A percentile compares a stretch with the other conserved stretches of the same genome.
Evolutionary conservation across 2,113 vertebrate species (phyloP).

Genomic region (Nycticebus coucang): DNA sequence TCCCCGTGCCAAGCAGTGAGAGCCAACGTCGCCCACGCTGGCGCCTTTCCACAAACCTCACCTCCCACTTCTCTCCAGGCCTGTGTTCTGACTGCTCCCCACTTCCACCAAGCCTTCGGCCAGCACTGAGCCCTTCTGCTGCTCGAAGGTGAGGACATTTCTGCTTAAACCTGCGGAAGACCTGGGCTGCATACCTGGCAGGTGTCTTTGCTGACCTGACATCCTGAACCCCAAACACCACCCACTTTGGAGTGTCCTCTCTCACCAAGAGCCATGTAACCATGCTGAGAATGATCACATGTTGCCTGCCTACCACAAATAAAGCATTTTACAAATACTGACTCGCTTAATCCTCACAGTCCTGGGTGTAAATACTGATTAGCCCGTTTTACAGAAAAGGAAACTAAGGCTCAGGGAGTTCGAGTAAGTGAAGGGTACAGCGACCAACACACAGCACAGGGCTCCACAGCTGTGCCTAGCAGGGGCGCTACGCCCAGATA

Average conservation of each 20-base stretch:
- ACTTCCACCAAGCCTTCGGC: not conserved
- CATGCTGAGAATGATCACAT: not conserved
- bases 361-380: not conserved
- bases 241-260: not conserved
- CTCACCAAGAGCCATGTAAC: not conserved
- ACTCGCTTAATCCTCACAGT: not conserved
- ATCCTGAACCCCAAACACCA: not conserved
- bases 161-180: not conserved
- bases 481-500: not conserved
- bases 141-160: not conserved
- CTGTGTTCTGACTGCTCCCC: not conserved
- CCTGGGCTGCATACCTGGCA: not conserved
- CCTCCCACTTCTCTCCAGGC: not conserved
- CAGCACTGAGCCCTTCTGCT: not conserved
- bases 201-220: not conserved
- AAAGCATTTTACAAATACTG: not conserved
- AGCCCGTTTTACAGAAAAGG: constrained; percentile 2
- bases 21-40: not conserved
- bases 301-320: not conserved
- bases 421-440: not conserved
- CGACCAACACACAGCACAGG: accelerated
- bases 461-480: not conserved
- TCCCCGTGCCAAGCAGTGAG: accelerated
- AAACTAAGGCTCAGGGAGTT: not conserved
- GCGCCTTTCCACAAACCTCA: not conserved